phyloP scores from a whole-genome alignment of 2,797 vertebrate genomes.

The Falco berigora region DNA sequence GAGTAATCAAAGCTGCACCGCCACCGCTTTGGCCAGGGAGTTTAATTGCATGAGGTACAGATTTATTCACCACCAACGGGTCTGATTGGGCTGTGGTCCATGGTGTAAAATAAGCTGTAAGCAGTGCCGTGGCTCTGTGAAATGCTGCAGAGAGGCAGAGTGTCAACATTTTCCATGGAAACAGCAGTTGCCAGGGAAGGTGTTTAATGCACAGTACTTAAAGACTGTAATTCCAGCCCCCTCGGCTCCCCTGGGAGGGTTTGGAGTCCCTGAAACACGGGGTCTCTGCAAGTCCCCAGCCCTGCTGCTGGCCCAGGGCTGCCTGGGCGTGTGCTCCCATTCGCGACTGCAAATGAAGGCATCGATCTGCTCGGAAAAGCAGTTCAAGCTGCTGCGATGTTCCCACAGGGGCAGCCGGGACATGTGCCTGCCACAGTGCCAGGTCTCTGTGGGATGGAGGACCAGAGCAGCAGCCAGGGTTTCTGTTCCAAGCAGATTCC shows the following conservation, averaged over 20 bases:
- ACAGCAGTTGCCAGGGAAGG: background rate
- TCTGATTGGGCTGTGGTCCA: background rate
- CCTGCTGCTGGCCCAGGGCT: background rate
- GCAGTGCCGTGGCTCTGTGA: rapidly evolving
- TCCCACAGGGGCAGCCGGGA: background rate
- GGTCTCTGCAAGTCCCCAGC: background rate
- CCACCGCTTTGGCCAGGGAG: rapidly evolving
- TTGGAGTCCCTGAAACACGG: rapidly evolving
- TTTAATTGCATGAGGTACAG: background rate
- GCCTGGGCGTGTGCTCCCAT: rapidly evolving
- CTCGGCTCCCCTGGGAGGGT: background rate
- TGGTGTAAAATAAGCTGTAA: background rate
- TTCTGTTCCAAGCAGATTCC: background rate
- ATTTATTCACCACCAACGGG: background rate
- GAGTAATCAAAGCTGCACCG: rapidly evolving
- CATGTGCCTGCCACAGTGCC: rapidly evolving
- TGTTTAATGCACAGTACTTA: background rate
- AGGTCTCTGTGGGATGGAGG: rapidly evolving
- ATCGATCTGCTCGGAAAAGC: rapidly evolving
- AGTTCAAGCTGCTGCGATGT: rapidly evolving
- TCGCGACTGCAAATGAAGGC: rapidly evolving
- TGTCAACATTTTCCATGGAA: background rate
- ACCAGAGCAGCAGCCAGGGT: background rate
- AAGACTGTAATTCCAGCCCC: background rate
- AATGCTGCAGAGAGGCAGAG: background rate